Evolutionary conservation across 2,797 vertebrate genomes (phyloP).

Genomic region (Lepus oiostolus): DNA sequence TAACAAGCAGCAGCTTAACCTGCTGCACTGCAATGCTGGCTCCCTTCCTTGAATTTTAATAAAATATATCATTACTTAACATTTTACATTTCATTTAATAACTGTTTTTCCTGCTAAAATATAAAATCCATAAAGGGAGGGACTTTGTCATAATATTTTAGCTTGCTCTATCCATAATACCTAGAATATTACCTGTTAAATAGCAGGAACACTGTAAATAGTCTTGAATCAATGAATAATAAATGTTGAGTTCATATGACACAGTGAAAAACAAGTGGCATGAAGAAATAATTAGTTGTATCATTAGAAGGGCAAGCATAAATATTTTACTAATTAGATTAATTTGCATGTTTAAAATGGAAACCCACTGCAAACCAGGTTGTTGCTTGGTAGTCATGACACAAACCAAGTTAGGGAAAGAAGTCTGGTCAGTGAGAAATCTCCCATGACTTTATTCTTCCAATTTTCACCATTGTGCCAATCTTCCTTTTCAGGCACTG

Average conservation of each 20-base stretch:
- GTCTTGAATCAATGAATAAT: constrained; percentile 63
- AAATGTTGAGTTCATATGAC: constrained; percentile 38
- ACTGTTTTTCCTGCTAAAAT: constrained; percentile 45
- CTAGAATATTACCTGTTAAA: constrained; percentile 44
- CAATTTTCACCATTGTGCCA: background rate
- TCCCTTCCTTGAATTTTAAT: background rate
- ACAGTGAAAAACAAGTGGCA: constrained; percentile 49
- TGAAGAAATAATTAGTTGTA: constrained; percentile 50
- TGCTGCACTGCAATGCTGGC: too few relatives aligned
- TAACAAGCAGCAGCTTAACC: too few relatives aligned
- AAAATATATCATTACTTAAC: background rate
- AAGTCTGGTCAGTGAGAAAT: background rate
- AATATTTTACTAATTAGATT: constrained; percentile 61
- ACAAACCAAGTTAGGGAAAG: background rate
- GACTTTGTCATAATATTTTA: background rate
- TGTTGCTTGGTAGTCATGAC: background rate
- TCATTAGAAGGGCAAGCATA: constrained; percentile 54
- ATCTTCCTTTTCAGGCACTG: background rate
- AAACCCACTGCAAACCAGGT: background rate
- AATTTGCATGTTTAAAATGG: background rate
- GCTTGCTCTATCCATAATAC: background rate
- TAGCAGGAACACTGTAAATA: constrained; percentile 44
- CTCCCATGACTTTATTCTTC: background rate
- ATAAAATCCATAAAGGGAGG: background rate
- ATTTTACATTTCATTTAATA: constrained; percentile 26